These are phyloP conservation scores for Folsomia manolachei DNA, from an alignment of 2,888 invertebrate species.

Conservation along the genomic window DNA sequence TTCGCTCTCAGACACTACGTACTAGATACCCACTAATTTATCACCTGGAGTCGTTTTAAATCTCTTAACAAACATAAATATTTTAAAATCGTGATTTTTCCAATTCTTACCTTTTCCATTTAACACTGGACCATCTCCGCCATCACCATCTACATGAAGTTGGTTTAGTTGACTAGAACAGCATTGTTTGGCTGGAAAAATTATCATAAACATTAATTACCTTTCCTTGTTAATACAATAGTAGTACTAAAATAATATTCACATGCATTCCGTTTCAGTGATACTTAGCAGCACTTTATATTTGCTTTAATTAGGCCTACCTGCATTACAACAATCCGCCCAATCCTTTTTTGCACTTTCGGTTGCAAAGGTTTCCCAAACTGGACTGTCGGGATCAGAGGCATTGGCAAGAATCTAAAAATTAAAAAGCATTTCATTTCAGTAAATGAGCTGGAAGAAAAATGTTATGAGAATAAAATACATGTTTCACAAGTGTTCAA, in stretches of 20 bases:
- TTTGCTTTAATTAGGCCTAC: no score
- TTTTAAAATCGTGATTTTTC: no score
- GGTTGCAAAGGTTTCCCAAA: neutral
- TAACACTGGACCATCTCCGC: neutral
- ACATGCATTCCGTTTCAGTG: no score
- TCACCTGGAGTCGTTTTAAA: no score
- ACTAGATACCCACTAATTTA: no score
- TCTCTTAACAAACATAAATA: no score
- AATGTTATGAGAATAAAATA: neutral
- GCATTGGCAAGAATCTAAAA: constrained; percentile 9
- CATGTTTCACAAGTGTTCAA: no score
- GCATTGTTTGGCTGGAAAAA: neutral
- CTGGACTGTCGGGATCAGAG: neutral
- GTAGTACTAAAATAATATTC: no score
- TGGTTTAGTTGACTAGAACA: neutral
- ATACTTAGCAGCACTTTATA: no score
- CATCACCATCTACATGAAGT: neutral
- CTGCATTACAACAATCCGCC: constrained; percentile 2
- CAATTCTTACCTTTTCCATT: neutral
- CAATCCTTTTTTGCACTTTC: constrained; percentile 4
- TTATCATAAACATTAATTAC: no score
- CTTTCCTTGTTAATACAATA: no score
- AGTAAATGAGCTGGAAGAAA: neutral
- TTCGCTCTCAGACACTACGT: no score
- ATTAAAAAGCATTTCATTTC: neutral